A percentile compares a stretch with the other conserved stretches of the same genome.
These are phyloP conservation scores for Rousettus leschenaultii DNA, from an alignment of 2,113 vertebrate species.

Conservation along the genomic window DNA sequence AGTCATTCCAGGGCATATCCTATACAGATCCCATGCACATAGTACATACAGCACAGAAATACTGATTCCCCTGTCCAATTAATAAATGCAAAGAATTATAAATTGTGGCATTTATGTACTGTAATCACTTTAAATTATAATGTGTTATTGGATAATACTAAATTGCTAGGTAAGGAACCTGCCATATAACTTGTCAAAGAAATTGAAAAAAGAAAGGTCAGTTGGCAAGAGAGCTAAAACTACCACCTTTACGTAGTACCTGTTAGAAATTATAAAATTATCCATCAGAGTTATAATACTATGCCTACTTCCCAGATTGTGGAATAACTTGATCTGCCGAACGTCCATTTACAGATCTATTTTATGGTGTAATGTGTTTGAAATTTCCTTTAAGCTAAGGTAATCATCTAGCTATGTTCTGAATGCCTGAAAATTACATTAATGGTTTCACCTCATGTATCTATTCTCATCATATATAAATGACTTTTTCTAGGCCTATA, in stretches of 20 bases:
- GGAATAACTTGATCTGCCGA: not conserved
- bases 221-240: not conserved
- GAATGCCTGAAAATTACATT: not conserved
- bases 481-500: not conserved
- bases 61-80: not conserved
- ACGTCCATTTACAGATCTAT: not conserved
- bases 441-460: not conserved
- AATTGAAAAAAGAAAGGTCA: not conserved
- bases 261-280: not conserved
- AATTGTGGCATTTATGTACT: not conserved
- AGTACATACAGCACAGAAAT: not conserved
- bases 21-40: rapidly evolving
- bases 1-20: not conserved
- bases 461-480: not conserved
- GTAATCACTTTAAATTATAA: not conserved
- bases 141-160: not conserved
- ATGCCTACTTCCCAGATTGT: not conserved
- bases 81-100: not conserved
- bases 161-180: not conserved
- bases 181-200: not conserved
- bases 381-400: not conserved
- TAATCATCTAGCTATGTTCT: not conserved
- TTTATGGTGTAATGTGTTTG: not conserved
- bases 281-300: not conserved
- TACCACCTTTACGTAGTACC: not conserved